phyloP scores from a whole-genome alignment of 2,113 vertebrate species.

The Tyto alba region DNA sequence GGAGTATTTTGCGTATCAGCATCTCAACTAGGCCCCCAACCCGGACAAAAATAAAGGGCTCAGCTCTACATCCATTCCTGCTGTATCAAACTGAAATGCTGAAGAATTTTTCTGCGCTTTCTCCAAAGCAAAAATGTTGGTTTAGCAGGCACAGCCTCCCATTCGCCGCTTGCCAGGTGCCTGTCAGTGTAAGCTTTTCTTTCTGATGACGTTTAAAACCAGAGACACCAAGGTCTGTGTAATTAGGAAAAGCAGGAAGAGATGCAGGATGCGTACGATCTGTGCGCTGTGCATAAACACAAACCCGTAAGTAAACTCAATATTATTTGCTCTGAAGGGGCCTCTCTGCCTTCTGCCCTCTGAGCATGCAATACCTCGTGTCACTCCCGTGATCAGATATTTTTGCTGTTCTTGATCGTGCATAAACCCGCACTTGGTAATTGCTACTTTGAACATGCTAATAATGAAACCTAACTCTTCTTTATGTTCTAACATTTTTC shows the following conservation, averaged over 20 bases:
- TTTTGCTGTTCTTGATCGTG: not conserved
- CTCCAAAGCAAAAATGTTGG: not conserved
- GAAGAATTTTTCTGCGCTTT: not conserved
- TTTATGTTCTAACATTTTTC: slow-evolving; percentile 49
- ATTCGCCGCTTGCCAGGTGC: not conserved
- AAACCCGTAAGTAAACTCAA: not conserved
- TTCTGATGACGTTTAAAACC: not conserved
- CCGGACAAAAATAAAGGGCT: not conserved
- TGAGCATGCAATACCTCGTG: not conserved
- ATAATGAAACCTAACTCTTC: slow-evolving; percentile 52
- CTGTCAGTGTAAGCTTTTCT: not conserved
- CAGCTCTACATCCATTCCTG: not conserved
- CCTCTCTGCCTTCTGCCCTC: not conserved
- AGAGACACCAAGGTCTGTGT: fast-evolving
- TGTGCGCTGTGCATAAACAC: not conserved
- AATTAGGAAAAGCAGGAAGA: not conserved
- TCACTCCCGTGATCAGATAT: not conserved
- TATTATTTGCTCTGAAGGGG: not conserved
- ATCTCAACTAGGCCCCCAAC: not conserved
- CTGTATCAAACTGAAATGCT: fast-evolving
- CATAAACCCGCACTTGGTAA: not conserved
- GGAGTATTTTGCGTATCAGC: not conserved
- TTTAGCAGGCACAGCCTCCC: not conserved
- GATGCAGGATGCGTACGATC: fast-evolving
- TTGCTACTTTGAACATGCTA: slow-evolving; percentile 46